Percentiles rank a stretch among this genome's conserved stretches.
These are phyloP conservation scores for Zingel zingel DNA, from an alignment of 2,113 vertebrate species.

Conservation along the genomic window DNA sequence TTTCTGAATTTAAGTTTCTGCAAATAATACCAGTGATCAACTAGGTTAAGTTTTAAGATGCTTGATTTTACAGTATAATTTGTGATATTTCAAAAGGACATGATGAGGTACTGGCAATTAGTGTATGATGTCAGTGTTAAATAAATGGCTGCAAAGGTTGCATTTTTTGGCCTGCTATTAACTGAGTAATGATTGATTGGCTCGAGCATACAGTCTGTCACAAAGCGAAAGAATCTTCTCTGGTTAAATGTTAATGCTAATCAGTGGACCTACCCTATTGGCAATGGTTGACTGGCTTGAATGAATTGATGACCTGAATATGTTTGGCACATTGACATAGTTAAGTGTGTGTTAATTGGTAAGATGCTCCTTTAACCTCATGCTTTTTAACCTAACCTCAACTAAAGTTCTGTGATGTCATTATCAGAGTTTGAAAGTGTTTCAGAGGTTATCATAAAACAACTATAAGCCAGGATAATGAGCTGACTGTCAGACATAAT, in stretches of 20 bases:
- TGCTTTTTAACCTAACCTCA: background rate
- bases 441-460: background rate
- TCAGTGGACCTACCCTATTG: background rate
- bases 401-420: background rate
- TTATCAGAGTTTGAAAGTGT: background rate
- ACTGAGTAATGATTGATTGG: background rate
- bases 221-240: background rate
- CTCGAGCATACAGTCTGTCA: background rate
- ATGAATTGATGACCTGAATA: background rate
- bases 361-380: background rate
- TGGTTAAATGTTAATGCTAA: background rate
- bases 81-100: background rate
- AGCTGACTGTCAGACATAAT: background rate
- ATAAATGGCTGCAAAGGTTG: too few relatives aligned
- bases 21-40: background rate
- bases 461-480: background rate
- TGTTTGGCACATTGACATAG: background rate
- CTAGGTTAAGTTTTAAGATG: too few relatives aligned
- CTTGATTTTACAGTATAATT: background rate
- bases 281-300: background rate
- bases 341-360: background rate
- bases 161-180: background rate
- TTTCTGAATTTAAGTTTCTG: background rate
- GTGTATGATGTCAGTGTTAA: too few relatives aligned
- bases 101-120: background rate